A percentile compares a stretch with the other conserved stretches of the same genome.
These are phyloP conservation scores for Morbakka virulenta DNA, from an alignment of 30 jellyfish, hydroid and myxozoan genomes.

Conservation along the genomic window DNA sequence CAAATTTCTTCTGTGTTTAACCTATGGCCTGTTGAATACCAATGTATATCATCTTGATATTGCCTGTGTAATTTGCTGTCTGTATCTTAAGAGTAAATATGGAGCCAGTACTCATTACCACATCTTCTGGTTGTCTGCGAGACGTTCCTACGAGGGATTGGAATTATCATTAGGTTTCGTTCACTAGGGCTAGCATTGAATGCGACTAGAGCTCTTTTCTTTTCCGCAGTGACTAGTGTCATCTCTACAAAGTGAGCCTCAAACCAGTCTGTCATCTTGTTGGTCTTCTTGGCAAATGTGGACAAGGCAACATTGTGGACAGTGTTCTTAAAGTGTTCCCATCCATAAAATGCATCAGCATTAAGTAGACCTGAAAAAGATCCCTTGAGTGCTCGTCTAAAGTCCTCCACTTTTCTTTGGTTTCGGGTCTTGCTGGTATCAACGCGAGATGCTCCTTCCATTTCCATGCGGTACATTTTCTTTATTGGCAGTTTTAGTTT, in stretches of 20 bases:
- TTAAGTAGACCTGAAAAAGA: neutral
- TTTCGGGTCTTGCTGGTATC: too few species aligned
- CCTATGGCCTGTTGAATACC: constrained; percentile 36
- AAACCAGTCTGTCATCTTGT: too few species aligned
- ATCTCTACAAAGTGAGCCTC: too few species aligned
- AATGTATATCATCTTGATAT: constrained; percentile 14
- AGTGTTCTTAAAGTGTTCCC: too few species aligned
- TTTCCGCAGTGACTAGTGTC: constrained; percentile 8
- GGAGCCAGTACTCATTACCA: constrained; percentile 33
- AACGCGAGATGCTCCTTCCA: too few species aligned
- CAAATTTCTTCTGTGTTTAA: neutral
- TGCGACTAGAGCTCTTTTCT: neutral
- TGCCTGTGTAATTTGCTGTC: neutral
- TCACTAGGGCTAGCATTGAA: neutral
- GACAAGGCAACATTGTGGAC: too few species aligned
- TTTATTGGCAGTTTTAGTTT: neutral
- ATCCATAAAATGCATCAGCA: too few species aligned
- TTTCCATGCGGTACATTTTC: too few species aligned
- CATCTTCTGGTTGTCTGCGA: constrained; percentile 4
- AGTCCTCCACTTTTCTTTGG: too few species aligned
- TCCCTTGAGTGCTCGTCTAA: too few species aligned
- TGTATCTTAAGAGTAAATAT: constrained; percentile 15
- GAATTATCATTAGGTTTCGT: neutral
- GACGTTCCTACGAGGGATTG: constrained; percentile 6
- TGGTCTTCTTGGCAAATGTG: too few species aligned